Evolutionary conservation across 2,888 invertebrate genomes (phyloP), one percentile per base, ranked within the genome.

Genomic region (Cheilosia soror): DNA sequence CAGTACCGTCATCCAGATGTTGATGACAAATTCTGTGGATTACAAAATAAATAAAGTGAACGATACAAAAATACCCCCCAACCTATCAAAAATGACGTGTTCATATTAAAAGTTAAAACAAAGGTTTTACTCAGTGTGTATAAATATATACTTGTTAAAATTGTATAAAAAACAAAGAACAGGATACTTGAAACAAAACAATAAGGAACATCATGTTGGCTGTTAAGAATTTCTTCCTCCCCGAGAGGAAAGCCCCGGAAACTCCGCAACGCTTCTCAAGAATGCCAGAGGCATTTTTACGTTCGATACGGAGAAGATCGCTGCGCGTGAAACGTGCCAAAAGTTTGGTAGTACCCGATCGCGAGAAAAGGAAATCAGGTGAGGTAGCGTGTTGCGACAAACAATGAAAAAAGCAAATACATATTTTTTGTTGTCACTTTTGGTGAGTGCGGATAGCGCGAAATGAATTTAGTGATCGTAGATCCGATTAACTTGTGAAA

Each of bases 351-450:
- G 93, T 95, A 53, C 90, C 91, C 72, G 94, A 95, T 87, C 94
- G 94, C 87, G 96, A 96, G 92, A 96, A 96, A 92, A 92, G 96
- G 90, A 96, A 96, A 93, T 96, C 96, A 92, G 96, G 96, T 96
- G 94, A 95, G 95, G 89, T 89, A 89, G 76, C 87, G 89, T 89
- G 88, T 89, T 88, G 88, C 83, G 11, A 73, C 69, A 55, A 62
- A 29, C n/a, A 42, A 29, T 31, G 5, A 68, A 42, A 37, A 20
- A 55, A 1, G 5, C 47, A 15, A 51, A 44, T 13, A 29, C 4
- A 20, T 25, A 25, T 40, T 13, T 25, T 44, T 47, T 7, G 15
- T 37, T 37, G 37, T 37, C 37, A 4, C 37, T 9, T 37, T 37
- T 9, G 37, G 11, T 37, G 37, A 33, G 33, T 9, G 37, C 11